Percentiles rank a stretch among this genome's conserved stretches.
Conservation (phyloP, 2,888 invertebrate genomes). For the Branchellion lobata region DNA sequence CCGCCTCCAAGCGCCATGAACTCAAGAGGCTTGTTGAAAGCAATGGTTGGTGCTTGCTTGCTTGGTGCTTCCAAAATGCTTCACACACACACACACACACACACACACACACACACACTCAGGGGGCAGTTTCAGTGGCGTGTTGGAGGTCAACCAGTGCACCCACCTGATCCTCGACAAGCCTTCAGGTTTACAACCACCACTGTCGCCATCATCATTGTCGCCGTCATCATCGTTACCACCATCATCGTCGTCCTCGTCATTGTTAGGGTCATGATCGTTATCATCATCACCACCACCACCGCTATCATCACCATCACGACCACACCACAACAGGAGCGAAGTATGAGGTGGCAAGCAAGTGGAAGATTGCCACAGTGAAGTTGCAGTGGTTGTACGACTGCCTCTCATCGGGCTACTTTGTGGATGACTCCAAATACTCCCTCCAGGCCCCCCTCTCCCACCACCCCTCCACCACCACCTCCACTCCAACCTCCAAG, state of each 20-base stretch:
- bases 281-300: not conserved
- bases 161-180: constrained; percentile 56
- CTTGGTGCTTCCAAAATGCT: not conserved
- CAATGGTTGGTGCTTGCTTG: constrained; percentile 69
- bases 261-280: not conserved
- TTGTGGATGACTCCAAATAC: constrained; percentile 56
- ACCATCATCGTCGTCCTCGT: not conserved
- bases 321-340: constrained; percentile 65
- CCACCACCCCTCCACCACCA: constrained; percentile 13
- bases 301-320: not conserved
- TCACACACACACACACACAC: not conserved
- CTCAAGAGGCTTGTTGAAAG: constrained; percentile 71
- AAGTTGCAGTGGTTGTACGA: constrained; percentile 77
- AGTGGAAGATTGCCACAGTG: constrained; percentile 72
- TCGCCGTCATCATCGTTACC: not conserved
- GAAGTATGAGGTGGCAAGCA: constrained; percentile 70
- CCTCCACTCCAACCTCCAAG: constrained; percentile 44
- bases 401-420: constrained; percentile 69
- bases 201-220: not conserved
- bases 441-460: constrained; percentile 13
- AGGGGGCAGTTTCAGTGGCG: constrained; percentile 68
- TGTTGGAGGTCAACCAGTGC: constrained; percentile 65
- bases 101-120: not conserved
- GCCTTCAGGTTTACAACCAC: constrained; percentile 1
- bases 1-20: constrained; percentile 68